Conservation (phyloP, 2,888 invertebrate species). For the Colletes collaris region DNA sequence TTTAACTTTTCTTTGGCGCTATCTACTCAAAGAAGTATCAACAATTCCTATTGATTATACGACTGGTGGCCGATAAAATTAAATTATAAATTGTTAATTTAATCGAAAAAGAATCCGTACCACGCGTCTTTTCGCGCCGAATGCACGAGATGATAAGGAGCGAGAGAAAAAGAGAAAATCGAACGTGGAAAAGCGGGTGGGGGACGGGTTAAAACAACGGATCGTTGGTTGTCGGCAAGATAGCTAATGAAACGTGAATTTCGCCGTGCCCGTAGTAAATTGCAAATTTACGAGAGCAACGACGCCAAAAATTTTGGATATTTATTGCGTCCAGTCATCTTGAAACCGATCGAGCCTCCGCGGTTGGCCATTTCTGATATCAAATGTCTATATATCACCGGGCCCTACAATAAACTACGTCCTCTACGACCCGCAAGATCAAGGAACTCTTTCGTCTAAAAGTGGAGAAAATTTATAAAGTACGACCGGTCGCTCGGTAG, state of each 20-base stretch:
- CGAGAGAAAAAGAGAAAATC: too few species aligned
- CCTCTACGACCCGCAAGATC: slow-evolving; percentile 19
- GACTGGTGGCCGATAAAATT: too few species aligned
- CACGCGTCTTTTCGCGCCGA: too few species aligned
- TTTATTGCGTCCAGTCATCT: background rate
- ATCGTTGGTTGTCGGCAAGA: background rate
- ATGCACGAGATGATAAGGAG: too few species aligned
- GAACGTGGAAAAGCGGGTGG: background rate
- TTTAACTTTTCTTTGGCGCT: too few species aligned
- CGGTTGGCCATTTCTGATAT: slow-evolving; percentile 1
- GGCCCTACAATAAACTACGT: slow-evolving; percentile 16
- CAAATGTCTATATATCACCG: slow-evolving; percentile 16
- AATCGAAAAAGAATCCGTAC: too few species aligned
- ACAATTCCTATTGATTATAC: too few species aligned
- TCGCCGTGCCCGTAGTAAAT: background rate
- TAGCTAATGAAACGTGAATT: slow-evolving; percentile 9
- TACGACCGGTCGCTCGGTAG: slow-evolving; percentile 8
- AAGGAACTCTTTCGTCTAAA: slow-evolving; percentile 27
- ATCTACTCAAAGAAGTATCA: too few species aligned
- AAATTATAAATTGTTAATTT: too few species aligned
- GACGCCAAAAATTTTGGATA: background rate
- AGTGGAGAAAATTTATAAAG: slow-evolving; percentile 29
- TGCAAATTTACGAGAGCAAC: slow-evolving; percentile 7
- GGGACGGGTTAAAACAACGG: background rate
- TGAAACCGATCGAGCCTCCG: slow-evolving; percentile 7